Evolutionary conservation across 2,113 vertebrate genomes (phyloP).

Genomic region (Pluvianellus socialis): DNA sequence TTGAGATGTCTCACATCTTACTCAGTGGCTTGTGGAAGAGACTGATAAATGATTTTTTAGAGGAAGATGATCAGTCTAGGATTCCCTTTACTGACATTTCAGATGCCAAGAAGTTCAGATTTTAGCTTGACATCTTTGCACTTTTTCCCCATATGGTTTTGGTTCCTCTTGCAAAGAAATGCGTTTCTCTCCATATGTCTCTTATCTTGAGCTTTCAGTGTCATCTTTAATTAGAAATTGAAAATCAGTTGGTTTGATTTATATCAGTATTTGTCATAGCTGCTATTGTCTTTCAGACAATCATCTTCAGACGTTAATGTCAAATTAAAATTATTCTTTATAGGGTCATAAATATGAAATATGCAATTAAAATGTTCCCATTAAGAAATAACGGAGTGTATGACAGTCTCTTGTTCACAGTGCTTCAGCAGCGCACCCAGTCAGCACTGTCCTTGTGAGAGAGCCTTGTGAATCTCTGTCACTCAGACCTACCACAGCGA

Average conservation of each 20-base stretch:
- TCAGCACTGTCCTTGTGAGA: background rate
- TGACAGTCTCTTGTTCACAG: background rate
- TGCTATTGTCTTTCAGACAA: conserved; percentile 48
- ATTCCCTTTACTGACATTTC: conserved; percentile 47
- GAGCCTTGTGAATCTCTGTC: background rate
- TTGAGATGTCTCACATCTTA: conserved; percentile 69
- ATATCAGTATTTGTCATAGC: conserved; percentile 27
- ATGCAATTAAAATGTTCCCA: background rate
- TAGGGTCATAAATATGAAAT: conserved; percentile 61
- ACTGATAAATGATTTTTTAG: conserved; percentile 53
- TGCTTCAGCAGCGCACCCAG: background rate
- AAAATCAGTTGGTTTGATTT: conserved; percentile 45
- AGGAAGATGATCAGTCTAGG: conserved; percentile 47
- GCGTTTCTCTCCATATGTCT: conserved; percentile 54
- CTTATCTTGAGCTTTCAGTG: conserved; percentile 42
- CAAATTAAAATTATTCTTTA: conserved; percentile 47
- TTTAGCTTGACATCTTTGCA: conserved; percentile 55
- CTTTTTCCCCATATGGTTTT: conserved; percentile 46
- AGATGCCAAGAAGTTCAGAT: conserved; percentile 47
- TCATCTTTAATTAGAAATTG: conserved; percentile 62
- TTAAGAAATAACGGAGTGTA: background rate
- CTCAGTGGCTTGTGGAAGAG: conserved; percentile 47
- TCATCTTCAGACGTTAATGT: conserved; percentile 21
- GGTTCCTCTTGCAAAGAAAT: conserved; percentile 43
- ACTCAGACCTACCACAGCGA: conserved; percentile 1